Evolutionary conservation across 2,797 vertebrate genomes (phyloP).

Genomic region (Pachyuromys duprasi): DNA sequence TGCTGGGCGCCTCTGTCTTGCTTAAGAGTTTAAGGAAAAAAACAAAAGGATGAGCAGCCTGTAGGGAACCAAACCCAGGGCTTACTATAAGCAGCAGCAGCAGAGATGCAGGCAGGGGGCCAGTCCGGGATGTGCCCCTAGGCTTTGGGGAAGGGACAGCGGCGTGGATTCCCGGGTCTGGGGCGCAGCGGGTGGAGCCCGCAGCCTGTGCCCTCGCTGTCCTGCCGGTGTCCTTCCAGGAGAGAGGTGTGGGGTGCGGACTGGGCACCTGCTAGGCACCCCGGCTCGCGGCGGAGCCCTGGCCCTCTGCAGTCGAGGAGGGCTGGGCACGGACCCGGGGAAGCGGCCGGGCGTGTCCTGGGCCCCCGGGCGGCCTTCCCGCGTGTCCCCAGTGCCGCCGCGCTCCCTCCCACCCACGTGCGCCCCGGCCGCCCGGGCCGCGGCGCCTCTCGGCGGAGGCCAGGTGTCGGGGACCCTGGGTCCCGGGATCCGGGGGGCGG

Average conservation of each 20-base stretch:
- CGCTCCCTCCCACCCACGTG: neutral
- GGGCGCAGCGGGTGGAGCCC: neutral
- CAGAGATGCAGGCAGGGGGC: neutral
- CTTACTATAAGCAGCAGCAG: neutral
- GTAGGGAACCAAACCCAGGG: neutral
- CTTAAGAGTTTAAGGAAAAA: conserved; percentile 26
- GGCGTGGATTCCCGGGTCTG: neutral
- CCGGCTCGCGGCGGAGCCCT: neutral
- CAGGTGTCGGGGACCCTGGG: neutral
- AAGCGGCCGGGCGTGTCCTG: neutral
- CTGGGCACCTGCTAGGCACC: neutral
- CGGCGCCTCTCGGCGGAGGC: neutral
- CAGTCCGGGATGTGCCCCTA: neutral
- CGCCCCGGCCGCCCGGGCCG: neutral
- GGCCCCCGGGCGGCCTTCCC: neutral
- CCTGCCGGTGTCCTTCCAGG: neutral
- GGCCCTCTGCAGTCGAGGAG: neutral
- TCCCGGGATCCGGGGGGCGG: conserved; percentile 1
- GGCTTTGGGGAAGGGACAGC: neutral
- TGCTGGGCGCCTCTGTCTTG: neutral
- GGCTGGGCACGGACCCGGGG: neutral
- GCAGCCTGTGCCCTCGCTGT: neutral
- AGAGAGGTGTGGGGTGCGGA: neutral
- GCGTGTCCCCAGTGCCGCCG: neutral
- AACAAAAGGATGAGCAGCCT: neutral